A percentile compares a stretch with the other conserved stretches of the same genome.
Conservation (phyloP, 2,113 vertebrate genomes). For the Bubalus kerabau region DNA sequence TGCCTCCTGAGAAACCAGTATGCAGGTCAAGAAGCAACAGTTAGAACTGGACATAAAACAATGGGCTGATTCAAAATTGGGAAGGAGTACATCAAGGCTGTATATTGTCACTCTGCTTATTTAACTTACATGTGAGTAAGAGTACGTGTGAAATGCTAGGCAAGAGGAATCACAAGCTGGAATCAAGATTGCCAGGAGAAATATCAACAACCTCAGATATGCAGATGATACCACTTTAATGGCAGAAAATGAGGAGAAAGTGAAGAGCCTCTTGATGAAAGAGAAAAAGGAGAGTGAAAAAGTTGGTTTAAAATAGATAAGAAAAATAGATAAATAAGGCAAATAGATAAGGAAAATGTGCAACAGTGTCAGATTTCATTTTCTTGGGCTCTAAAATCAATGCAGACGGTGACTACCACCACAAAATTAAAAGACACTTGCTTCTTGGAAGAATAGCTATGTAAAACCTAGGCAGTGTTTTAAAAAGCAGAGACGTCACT, state of each 20-base stretch:
- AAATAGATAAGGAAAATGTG: background rate
- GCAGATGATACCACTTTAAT: background rate
- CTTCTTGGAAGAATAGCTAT: background rate
- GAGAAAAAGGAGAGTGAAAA: background rate
- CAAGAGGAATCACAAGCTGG: background rate
- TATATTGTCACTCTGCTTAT: background rate
- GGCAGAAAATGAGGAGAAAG: background rate
- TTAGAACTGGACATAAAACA: background rate
- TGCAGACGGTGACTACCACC: background rate
- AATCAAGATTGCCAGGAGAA: background rate
- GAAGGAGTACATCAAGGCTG: background rate
- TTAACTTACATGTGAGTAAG: background rate
- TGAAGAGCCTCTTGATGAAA: background rate
- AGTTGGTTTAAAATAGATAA: background rate
- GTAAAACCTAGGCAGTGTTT: background rate
- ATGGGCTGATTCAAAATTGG: background rate
- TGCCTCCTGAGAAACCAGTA: background rate
- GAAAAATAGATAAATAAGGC: background rate
- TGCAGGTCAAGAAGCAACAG: background rate
- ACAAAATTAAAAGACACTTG: background rate
- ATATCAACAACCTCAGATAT: background rate
- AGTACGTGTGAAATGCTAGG: background rate
- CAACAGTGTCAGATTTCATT: background rate
- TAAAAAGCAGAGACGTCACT: background rate
- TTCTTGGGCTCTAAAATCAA: background rate